Percentiles rank a stretch among this genome's conserved stretches.
These are phyloP conservation scores for Eurystomus glaucurus DNA, from an alignment of 2,797 vertebrate genomes.

Conservation along the genomic window DNA sequence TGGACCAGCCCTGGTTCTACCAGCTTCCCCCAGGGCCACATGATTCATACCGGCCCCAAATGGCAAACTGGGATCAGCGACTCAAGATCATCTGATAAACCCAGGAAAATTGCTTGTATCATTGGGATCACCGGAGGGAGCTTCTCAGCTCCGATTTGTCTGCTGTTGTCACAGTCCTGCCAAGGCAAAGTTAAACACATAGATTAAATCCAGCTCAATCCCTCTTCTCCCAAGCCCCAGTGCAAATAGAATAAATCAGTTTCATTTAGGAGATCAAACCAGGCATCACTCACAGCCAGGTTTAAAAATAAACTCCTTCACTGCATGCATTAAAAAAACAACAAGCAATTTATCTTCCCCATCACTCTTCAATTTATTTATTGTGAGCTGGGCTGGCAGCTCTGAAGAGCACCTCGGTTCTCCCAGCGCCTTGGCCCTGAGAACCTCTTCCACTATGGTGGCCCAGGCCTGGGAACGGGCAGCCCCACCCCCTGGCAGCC, in stretches of 20 bases:
- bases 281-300: neutral
- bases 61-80: fast-evolving
- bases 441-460: neutral
- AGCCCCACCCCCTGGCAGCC: neutral
- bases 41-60: neutral
- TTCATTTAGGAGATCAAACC: constrained; percentile 48
- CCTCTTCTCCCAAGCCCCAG: neutral
- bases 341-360: constrained; percentile 21
- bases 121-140: neutral
- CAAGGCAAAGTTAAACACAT: neutral
- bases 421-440: neutral
- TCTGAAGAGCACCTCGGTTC: fast-evolving
- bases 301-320: constrained; percentile 48
- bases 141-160: neutral
- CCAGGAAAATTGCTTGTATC: neutral
- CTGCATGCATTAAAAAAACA: neutral
- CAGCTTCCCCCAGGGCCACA: neutral
- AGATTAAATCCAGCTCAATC: constrained; percentile 13
- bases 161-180: neutral
- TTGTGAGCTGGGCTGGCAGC: neutral
- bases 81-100: neutral
- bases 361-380: neutral
- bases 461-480: neutral
- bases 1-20: neutral
- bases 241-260: constrained; percentile 42